Conservation (phyloP, 2,888 invertebrate species). For the Sphinx pinastri region DNA sequence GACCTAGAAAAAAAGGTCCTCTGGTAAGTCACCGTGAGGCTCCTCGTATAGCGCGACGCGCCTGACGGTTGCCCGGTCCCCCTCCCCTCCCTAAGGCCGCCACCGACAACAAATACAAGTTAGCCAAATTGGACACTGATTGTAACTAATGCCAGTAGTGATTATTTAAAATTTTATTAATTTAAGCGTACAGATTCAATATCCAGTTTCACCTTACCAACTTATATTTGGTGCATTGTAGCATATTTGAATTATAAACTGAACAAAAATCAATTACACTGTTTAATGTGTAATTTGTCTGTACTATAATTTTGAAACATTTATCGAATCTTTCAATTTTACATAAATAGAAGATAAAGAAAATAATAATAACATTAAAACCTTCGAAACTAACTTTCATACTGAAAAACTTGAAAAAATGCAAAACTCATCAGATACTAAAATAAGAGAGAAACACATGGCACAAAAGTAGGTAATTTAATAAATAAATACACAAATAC, state of each 20-base stretch:
- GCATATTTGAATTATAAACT: background rate
- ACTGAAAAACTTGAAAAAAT: background rate
- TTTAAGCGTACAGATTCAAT: no score
- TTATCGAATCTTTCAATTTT: background rate
- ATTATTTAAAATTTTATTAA: no score
- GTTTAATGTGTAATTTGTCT: slow-evolving; percentile 5
- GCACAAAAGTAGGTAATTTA: background rate
- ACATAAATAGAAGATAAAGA: background rate
- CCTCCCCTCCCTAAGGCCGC: no score
- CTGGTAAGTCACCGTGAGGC: no score
- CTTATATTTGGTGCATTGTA: background rate
- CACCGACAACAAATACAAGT: background rate
- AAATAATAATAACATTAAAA: background rate
- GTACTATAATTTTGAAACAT: background rate
- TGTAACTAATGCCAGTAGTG: no score
- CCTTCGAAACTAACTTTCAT: background rate
- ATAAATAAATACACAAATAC: slow-evolving; percentile 24
- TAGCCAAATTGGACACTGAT: background rate
- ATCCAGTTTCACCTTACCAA: background rate
- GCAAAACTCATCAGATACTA: slow-evolving; percentile 2
- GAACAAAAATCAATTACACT: background rate
- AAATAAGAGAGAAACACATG: slow-evolving; percentile 2
- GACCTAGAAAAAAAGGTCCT: no score
- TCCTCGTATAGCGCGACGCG: no score
- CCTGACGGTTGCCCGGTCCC: no score